Base-by-base conservation (phyloP, 2,113 vertebrate genomes). In the Leucoraja erinaceus region DNA sequence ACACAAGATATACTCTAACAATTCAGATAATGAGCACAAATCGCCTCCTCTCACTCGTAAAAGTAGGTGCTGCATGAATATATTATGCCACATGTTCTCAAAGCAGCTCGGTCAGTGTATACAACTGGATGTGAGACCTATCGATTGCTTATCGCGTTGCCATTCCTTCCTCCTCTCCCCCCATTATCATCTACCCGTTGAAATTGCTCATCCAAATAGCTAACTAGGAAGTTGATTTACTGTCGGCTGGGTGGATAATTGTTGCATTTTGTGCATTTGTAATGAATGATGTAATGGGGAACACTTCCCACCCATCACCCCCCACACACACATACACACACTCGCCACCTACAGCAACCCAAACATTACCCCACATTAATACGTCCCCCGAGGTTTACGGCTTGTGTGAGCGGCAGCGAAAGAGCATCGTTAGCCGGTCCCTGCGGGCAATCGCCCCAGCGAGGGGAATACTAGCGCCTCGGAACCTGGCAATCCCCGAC, bases 101-200 rank as follows among this genome's bases (percentile, higher is more conserved):
- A 70, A 11, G 5, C 25, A 90, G 5, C 31, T 70, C 6, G n/a
- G 7, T 63, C 61, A 14, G 11, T 66, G 25, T 66, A 31, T 33
- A 70, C 70, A 70, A 72, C 11, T 47, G 38, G 66, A 66, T 22
- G 38, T 33, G 12, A 72, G 88, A 91, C 12, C 66, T 22, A 70
- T 91, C 72, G 84, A 12, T 63, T 66, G 22, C 31, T 66, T 12
- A 22, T 47, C 38, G 38, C 38, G 66, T 91, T 33, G 68, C 31
- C 33, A n/a, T 61, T 22, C 28, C 14, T 33, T 22, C 8, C 84
- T n/a, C 31, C 14, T 31, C 14, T 18, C 2, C 20, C 22, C 4
- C 86, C 63, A 38, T 90, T 10, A 90, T 70, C 86, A 90, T 68
- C 61, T 38, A 66, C 90, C 90, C 38, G 66, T 47, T n/a, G 38